phyloP scores from a whole-genome alignment of 2,888 invertebrate genomes.

The Agapostemon virescens region DNA sequence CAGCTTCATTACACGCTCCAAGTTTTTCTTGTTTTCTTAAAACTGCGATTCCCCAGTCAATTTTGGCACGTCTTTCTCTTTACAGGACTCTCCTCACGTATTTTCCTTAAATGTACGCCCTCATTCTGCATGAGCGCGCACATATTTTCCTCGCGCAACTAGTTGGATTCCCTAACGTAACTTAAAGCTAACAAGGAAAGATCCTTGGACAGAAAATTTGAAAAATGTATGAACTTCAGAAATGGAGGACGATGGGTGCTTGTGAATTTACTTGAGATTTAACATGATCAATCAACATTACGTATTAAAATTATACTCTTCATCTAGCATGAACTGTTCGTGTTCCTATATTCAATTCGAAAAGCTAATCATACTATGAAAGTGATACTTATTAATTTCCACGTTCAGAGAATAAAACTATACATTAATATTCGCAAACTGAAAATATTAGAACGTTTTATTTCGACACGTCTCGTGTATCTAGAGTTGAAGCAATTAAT shows the following conservation, averaged over 20 bases:
- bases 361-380: too few relatives aligned
- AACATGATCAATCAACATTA: background rate
- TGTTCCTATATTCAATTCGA: too few relatives aligned
- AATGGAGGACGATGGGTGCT: background rate
- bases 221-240: background rate
- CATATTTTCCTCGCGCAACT: constrained; percentile 12
- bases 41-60: constrained; percentile 5
- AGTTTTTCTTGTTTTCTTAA: constrained; percentile 2
- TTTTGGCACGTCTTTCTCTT: constrained; percentile 8
- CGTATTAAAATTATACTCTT: too few relatives aligned
- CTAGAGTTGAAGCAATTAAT: too few relatives aligned
- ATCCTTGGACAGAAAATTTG: background rate
- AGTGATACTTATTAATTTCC: too few relatives aligned
- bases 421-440: too few relatives aligned
- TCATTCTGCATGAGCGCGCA: constrained; percentile 9
- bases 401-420: too few relatives aligned
- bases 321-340: too few relatives aligned
- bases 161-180: constrained; percentile 3
- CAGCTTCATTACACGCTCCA: background rate
- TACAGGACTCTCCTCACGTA: background rate
- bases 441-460: too few relatives aligned
- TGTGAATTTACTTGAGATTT: background rate
- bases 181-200: constrained; percentile 21
- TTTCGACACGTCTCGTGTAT: too few relatives aligned
- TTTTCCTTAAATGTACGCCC: constrained; percentile 13